These are phyloP conservation scores for Lonchura striata DNA, from an alignment of 2,113 vertebrate species.

Conservation along the genomic window DNA sequence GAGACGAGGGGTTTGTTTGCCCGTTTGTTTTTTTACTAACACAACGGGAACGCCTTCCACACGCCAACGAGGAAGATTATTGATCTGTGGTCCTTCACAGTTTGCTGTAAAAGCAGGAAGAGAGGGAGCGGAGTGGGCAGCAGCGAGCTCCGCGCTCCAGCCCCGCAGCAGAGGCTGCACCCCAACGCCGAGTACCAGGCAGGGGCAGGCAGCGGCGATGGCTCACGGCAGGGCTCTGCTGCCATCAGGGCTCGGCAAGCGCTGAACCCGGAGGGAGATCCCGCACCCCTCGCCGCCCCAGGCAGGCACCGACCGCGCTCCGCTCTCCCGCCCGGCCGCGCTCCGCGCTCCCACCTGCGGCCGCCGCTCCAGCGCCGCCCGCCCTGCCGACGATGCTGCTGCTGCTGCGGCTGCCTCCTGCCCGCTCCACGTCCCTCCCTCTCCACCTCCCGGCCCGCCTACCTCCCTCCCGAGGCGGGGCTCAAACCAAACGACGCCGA, in stretches of 20 bases:
- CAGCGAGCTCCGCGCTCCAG: not conserved
- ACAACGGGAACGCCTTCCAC: not conserved
- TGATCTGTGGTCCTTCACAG: not conserved
- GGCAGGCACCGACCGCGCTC: not conserved
- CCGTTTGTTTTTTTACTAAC: not conserved
- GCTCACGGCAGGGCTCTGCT: not conserved
- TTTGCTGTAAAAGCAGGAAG: rapidly evolving
- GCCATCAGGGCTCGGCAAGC: not conserved
- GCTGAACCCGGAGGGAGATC: rapidly evolving
- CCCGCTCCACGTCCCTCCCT: not conserved
- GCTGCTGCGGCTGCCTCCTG: rapidly evolving
- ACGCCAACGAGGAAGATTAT: rapidly evolving
- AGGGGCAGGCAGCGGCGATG: not conserved
- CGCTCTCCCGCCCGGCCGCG: not conserved
- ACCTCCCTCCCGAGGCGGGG: not conserved
- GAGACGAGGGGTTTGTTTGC: not conserved
- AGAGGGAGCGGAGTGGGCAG: too few species aligned
- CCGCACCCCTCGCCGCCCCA: not conserved
- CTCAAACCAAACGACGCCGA: rapidly evolving
- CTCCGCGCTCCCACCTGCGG: not conserved
- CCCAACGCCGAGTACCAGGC: rapidly evolving
- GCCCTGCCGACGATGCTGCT: not conserved
- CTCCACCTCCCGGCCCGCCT: not conserved
- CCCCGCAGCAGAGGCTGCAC: not conserved
- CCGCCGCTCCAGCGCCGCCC: rapidly evolving